phyloP scores from a whole-genome alignment of 2,113 vertebrate species.

The Heteronetta atricapilla region DNA sequence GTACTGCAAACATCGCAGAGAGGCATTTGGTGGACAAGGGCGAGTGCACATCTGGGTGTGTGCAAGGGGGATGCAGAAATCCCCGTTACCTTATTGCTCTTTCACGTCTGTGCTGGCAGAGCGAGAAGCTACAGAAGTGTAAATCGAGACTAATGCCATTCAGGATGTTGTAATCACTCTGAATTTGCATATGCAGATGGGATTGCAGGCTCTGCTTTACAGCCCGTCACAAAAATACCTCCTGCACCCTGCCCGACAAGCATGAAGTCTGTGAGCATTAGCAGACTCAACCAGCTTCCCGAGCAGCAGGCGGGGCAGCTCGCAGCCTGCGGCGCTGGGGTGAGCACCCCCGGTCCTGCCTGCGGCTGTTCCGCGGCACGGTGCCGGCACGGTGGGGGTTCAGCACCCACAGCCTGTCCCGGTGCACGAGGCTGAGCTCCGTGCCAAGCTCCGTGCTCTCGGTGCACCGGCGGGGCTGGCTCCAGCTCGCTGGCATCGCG shows the following conservation, averaged over 20 bases:
- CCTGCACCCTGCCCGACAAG: background rate
- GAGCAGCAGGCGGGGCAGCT: background rate
- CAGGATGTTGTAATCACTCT: background rate
- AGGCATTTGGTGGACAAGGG: rapidly evolving
- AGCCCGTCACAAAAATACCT: background rate
- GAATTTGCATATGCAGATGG: background rate
- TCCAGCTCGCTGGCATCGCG: background rate
- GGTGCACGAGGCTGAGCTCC: background rate
- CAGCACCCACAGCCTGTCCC: background rate
- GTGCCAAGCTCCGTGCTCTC: background rate
- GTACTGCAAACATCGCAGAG: rapidly evolving
- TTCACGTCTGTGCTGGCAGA: background rate
- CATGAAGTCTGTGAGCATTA: rapidly evolving
- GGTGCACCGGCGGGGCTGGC: background rate
- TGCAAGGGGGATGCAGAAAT: background rate
- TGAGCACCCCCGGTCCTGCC: background rate
- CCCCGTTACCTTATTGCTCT: rapidly evolving
- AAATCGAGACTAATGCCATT: rapidly evolving
- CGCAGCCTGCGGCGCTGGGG: rapidly evolving
- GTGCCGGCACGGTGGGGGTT: background rate
- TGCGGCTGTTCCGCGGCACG: rapidly evolving
- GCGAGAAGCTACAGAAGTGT: background rate
- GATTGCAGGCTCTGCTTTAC: background rate
- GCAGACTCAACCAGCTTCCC: background rate
- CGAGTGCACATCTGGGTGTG: rapidly evolving